A percentile compares a stretch with the other conserved stretches of the same genome.
phyloP scores from a whole-genome alignment of 1,140 invertebrate species.

The Sogatella furcifera region DNA sequence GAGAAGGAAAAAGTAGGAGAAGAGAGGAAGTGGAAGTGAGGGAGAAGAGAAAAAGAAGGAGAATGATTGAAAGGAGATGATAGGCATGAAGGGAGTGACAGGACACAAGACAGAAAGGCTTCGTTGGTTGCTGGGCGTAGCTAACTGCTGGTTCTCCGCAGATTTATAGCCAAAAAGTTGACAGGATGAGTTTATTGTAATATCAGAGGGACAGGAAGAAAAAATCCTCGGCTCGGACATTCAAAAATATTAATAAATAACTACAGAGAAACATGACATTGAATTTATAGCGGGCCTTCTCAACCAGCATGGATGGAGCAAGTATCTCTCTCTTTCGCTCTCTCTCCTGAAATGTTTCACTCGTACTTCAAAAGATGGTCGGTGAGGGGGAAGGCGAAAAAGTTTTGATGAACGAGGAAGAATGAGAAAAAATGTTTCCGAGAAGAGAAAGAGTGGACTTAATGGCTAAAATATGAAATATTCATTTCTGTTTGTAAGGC shows the following conservation, averaged over 20 bases:
- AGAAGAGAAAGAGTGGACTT: too few species aligned
- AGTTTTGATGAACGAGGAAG: too few species aligned
- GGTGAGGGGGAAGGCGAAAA: too few species aligned
- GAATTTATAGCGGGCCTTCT: constrained; percentile 2
- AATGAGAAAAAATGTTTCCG: too few species aligned
- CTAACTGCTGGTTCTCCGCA: background rate
- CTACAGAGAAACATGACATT: constrained; percentile 1
- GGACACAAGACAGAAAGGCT: background rate
- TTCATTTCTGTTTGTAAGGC: too few species aligned
- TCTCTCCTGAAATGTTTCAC: too few species aligned
- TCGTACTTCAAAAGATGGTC: too few species aligned
- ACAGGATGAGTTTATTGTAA: constrained; percentile 16
- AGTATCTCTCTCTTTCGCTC: too few species aligned
- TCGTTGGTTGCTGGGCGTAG: background rate
- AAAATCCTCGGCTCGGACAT: constrained; percentile 14
- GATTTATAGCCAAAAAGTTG: constrained; percentile 8
- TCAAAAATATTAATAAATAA: constrained; percentile 17
- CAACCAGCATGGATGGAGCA: too few species aligned
- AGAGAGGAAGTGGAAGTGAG: background rate
- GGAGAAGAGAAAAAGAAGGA: background rate
- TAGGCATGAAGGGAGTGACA: background rate
- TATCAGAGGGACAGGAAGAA: constrained; percentile 7
- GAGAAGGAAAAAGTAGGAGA: too few species aligned
- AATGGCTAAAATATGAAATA: too few species aligned
- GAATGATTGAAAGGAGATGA: background rate